These are phyloP conservation scores for Cryptus viduatorius DNA, from an alignment of 2,888 invertebrate genomes.

Conservation along the genomic window DNA sequence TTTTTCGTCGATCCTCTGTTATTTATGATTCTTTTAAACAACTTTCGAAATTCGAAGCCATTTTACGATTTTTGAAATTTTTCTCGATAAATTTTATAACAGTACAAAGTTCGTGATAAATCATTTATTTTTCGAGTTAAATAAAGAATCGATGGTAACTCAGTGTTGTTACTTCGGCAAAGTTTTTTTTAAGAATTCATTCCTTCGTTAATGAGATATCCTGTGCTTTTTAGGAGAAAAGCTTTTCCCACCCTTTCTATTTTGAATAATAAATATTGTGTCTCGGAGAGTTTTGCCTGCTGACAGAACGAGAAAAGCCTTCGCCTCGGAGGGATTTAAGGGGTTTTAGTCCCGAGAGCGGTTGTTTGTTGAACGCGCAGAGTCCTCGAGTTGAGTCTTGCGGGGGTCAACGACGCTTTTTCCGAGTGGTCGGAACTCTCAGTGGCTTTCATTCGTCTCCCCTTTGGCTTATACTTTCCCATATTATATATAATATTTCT, in stretches of 20 bases:
- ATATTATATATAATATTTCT: conserved; percentile 13
- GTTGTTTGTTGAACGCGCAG: conserved; percentile 61
- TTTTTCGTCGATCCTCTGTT: not conserved
- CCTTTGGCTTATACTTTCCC: conserved; percentile 11
- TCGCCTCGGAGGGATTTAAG: conserved; percentile 47
- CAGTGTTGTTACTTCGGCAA: not conserved
- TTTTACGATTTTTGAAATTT: not conserved
- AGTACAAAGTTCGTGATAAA: not conserved
- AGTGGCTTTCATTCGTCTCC: conserved; percentile 36
- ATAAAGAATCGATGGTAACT: not conserved
- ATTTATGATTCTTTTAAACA: not conserved
- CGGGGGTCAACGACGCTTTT: conserved; percentile 69
- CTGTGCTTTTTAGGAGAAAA: not conserved
- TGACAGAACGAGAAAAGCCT: conserved; percentile 28
- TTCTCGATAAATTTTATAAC: not conserved
- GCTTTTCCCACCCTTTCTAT: not conserved
- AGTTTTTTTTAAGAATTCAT: not conserved
- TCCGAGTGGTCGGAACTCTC: conserved; percentile 58
- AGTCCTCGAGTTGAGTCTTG: conserved; percentile 60
- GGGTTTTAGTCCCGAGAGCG: conserved; percentile 26
- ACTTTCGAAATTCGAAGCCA: not conserved
- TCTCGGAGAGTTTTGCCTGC: conserved; percentile 19
- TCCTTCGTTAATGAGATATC: conserved; percentile 7
- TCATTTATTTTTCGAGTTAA: not conserved
- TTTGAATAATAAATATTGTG: conserved; percentile 56